These are phyloP conservation scores for Leucosticte australis DNA, from an alignment of 2,113 vertebrate species.

Conservation along the genomic window DNA sequence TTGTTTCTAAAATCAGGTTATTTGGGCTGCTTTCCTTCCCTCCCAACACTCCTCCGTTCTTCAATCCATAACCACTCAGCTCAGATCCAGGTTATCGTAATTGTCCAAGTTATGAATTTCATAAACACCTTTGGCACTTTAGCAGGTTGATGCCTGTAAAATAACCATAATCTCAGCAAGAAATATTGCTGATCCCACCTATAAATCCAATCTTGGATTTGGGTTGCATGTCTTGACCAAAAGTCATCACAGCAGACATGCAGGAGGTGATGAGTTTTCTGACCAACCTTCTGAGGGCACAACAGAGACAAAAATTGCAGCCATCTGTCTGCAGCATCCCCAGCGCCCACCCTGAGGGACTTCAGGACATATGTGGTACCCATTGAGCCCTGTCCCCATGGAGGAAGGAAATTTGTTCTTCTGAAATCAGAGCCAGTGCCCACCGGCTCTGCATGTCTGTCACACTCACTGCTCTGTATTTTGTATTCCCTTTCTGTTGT, in stretches of 20 bases:
- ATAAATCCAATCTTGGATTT: background rate
- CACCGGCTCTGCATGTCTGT: background rate
- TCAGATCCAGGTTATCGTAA: background rate
- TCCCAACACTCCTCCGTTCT: background rate
- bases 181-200: background rate
- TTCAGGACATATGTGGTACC: background rate
- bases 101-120: background rate
- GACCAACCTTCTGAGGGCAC: background rate
- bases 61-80: background rate
- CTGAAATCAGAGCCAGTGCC: background rate
- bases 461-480: background rate
- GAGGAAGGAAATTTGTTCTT: background rate
- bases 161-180: background rate
- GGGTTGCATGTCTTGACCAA: background rate
- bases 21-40: background rate
- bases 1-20: background rate
- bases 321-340: background rate
- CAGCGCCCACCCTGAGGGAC: accelerated
- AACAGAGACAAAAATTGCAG: background rate
- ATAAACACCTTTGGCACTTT: background rate
- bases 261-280: background rate
- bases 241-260: background rate
- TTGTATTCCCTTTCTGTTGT: background rate
- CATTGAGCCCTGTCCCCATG: accelerated
- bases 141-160: background rate